Base-by-base conservation (phyloP, 2,113 vertebrate species). In the Acanthisitta chloris region DNA sequence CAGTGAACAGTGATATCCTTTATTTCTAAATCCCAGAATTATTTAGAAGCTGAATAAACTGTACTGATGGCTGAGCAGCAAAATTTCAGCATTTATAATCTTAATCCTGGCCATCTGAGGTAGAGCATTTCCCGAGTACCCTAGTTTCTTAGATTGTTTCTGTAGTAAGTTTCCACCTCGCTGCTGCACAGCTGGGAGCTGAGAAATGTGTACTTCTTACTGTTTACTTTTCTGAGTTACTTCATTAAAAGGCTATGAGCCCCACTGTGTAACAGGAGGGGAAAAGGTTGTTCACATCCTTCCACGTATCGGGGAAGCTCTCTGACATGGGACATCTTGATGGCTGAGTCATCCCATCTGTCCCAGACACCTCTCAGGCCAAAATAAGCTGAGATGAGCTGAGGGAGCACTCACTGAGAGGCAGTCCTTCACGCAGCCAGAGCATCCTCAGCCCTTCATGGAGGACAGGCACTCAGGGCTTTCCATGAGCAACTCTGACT, bases 331-430 rank as follows among this genome's bases (percentile, higher is more conserved):
- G 94, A 86, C 92, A 92, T 84, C 92, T 96, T 97, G 92, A 70
- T 66, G 91, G 59, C 91, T 95, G 92, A 97, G 91, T 95, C 94
- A 96, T 93, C 83, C 96, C 95, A 92, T 90, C 95, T 96, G 96
- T 95, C 88, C 86, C 83, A 92, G 86, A 31, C 72, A 73, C n/a
- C n/a, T 81, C 77, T 88, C 64, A 16, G 89, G 92, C 91, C 86
- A 94, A 90, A 81, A 86, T 3, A 38, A 89, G 69, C 21, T 1
- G 43, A 84, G 61, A 23, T 7, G 79, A 78, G 80, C 38, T 62
- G 62, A 54, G 46, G 85, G 48, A 84, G 65, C 0, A 1, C 64
- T 78, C 59, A 40, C 28, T 7, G n/a, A 92, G 80, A 66, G 42
- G 66, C 43, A 28, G 45, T 55, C 74, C 78, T 90, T 65, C 46